These are phyloP conservation scores for Riparia riparia DNA, from an alignment of 2,113 vertebrate genomes.

Conservation along the genomic window DNA sequence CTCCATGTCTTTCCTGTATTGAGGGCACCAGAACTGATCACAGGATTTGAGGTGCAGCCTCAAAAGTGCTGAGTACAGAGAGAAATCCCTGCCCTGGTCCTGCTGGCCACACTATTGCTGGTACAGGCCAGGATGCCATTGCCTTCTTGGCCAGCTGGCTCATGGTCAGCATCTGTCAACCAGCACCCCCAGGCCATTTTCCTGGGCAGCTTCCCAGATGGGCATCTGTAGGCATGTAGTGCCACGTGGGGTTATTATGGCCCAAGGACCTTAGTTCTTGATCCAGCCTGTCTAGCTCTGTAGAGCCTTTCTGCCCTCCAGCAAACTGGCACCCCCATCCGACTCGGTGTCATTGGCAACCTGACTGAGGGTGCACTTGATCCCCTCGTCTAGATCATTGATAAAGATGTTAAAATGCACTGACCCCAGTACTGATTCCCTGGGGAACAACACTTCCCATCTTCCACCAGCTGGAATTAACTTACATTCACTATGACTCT, in stretches of 20 bases:
- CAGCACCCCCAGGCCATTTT: background rate
- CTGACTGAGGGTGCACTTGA: background rate
- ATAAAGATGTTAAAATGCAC: background rate
- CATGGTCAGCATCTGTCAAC: background rate
- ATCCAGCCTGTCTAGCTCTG: background rate
- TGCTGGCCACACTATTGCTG: background rate
- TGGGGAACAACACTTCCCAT: background rate
- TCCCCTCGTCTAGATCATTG: accelerated
- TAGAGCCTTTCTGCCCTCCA: background rate
- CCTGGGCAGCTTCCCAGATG: background rate
- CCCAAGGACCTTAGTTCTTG: background rate
- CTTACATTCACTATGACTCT: background rate
- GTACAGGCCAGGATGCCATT: background rate
- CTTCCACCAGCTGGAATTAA: background rate
- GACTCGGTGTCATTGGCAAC: background rate
- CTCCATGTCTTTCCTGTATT: background rate
- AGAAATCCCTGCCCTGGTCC: accelerated
- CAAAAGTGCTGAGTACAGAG: accelerated
- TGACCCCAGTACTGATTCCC: background rate
- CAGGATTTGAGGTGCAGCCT: background rate
- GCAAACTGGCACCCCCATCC: background rate
- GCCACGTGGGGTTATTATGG: background rate
- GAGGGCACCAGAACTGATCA: background rate
- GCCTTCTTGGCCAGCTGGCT: background rate
- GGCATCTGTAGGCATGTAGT: no score